Base-by-base conservation (phyloP, 2,113 vertebrate species). In the Phoenicopterus ruber region DNA sequence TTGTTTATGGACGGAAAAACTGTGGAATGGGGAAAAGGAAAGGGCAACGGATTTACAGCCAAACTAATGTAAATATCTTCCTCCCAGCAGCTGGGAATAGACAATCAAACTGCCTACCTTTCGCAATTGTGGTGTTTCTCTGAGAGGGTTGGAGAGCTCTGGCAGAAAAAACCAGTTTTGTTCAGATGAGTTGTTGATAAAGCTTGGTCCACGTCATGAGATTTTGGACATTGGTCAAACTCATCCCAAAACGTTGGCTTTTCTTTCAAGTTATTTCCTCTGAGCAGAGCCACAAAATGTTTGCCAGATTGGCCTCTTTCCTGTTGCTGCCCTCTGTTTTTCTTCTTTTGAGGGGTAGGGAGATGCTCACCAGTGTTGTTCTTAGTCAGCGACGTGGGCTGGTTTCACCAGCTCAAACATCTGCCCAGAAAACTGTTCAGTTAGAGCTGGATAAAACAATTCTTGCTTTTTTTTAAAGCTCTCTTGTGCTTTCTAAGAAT, bases 401-500 rank as follows among this genome's bases (percentile, higher is more conserved):
- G 87, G 82, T 96, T 94, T 93, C 74, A 93, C 71, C 57, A 96
- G 57, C 25, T 16, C 42, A 58, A 79, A 88, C 71, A n/a, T 54
- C 89, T 92, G 90, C 49, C 73, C 72, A 88, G 77, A 94, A 95
- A 94, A 81, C 17, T 72, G 52, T 88, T 96, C 93, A 82, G 79
- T 82, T 96, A 91, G 72, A 90, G 59, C 76, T 61, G 82, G 40
- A 91, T 90, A 47, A 94, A 96, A 93, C 28, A 52, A 63, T 40
- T 73, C 49, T 80, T 67, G 62, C 44, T 93, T 89, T 58, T 92
- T 94, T 94, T 19, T 29, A n/a, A 86, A 94, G 25, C 71, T 94
- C 71, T 66, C 73, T 94, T 87, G 88, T 31, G 66, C 97, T 98
- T 98, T 98, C 97, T 97, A 98, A 97, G 97, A 97, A 98, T 88